Evolutionary conservation across 2,797 vertebrate genomes (phyloP).

Genomic region (Leucoraja ocellata): DNA sequence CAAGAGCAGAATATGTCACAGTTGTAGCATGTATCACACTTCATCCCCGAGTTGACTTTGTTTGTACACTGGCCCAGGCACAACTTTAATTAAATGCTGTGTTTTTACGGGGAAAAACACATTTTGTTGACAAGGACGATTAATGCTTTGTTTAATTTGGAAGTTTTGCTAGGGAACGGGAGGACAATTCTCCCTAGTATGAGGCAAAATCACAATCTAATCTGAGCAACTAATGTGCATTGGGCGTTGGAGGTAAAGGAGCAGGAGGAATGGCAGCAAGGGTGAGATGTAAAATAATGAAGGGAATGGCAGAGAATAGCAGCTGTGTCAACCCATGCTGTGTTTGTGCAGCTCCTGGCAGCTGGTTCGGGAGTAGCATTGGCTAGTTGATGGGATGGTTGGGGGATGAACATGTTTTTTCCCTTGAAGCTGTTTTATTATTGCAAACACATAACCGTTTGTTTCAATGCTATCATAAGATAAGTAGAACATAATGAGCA

Average conservation of each 20-base stretch:
- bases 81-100: not conserved
- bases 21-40: not conserved
- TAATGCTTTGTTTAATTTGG: constrained; percentile 21
- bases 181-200: not conserved
- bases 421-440: not conserved
- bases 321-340: constrained; percentile 15
- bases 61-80: not conserved
- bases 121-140: constrained; percentile 12
- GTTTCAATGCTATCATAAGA: not conserved
- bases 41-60: not conserved
- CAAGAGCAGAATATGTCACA: not conserved
- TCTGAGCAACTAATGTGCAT: not conserved
- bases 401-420: not conserved
- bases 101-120: not conserved
- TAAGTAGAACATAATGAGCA: not conserved
- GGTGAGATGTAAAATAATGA: not conserved
- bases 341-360: not conserved
- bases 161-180: not conserved
- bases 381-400: not conserved
- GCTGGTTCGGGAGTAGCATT: constrained; percentile 1
- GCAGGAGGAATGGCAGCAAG: not conserved
- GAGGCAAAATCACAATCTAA: not conserved
- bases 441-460: not conserved
- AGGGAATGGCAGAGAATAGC: not conserved
- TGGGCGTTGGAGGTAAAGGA: too few relatives aligned